Conservation (phyloP, 2,113 vertebrate genomes). For the Mustela lutreola region DNA sequence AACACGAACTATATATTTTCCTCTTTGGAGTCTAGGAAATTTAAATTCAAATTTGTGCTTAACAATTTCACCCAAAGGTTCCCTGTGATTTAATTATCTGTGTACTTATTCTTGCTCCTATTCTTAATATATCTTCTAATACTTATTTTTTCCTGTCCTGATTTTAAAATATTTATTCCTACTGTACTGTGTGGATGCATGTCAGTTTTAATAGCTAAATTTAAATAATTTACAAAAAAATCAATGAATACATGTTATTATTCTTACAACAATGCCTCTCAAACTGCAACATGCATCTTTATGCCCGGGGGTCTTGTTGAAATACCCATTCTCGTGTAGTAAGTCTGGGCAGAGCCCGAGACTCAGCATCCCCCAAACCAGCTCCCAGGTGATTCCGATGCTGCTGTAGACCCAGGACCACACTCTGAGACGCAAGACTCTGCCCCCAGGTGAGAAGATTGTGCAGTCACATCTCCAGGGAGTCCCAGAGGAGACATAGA, state of each 20-base stretch:
- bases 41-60: not conserved
- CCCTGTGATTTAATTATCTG: not conserved
- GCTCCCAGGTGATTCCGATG: not conserved
- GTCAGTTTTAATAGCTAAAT: not conserved
- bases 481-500: not conserved
- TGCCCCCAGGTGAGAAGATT: not conserved
- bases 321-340: not conserved
- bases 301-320: not conserved
- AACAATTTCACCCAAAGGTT: not conserved
- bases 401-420: not conserved
- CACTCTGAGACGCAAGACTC: fast-evolving
- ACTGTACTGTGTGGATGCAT: not conserved
- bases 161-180: not conserved
- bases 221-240: slow-evolving; percentile 15
- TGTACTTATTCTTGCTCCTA: not conserved
- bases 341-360: not conserved
- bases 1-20: not conserved
- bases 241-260: not conserved
- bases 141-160: not conserved
- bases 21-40: not conserved
- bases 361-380: not conserved
- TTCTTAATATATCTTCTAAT: not conserved
- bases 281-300: not conserved
- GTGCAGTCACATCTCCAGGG: too few relatives aligned
- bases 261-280: not conserved